Base-by-base conservation (phyloP, 2,888 invertebrate species). In the Pyralis farinalis region DNA sequence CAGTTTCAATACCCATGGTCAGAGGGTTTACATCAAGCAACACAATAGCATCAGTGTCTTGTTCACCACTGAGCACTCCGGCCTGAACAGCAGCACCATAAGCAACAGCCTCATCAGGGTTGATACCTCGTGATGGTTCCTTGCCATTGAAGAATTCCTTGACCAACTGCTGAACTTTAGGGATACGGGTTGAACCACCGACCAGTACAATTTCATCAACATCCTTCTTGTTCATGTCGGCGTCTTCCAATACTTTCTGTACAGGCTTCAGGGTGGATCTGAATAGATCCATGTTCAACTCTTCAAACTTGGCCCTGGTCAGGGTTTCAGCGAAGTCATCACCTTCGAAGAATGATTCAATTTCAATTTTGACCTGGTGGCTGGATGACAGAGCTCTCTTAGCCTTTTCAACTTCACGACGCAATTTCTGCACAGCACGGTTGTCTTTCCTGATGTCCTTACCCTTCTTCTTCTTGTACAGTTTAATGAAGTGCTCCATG, bases 1-100 rank as follows among this genome's bases (percentile, higher is more conserved):
- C 98, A 30, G 99, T 99, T 88, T 99, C 99, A 71, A 99, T 99
- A 86, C 99, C 99, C 94, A 99, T 93, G 53, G 99, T 99, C 53
- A 99, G 91, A 56, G 99, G 99, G 82, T 98, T 99, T 40, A 99
- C 99, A 79, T 99, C 99, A 51, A 99, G 92, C 46, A 99, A 91
- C 0, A 99, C 97, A 56, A 99, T 95, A 40, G 98, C 98, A 60
- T 97, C 97, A 1, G 98, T 98, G 72, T 97, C 97, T 84, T 98
- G 97, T 90, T 98, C 98, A 39, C 99, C 98, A 46, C 97, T 96
- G 44, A 99, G 93, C 1, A 99, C 98, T 60, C 98, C 99, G 71
- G 98, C 99, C 88, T 99, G 98, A 6, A 99, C 98, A 54, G 99
- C 98, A 30, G 98, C 98, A 68, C 98, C 98, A 74, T 98, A 99